Evolutionary conservation across 2,888 invertebrate species (phyloP).

Genomic region (Orthosia cruda): DNA sequence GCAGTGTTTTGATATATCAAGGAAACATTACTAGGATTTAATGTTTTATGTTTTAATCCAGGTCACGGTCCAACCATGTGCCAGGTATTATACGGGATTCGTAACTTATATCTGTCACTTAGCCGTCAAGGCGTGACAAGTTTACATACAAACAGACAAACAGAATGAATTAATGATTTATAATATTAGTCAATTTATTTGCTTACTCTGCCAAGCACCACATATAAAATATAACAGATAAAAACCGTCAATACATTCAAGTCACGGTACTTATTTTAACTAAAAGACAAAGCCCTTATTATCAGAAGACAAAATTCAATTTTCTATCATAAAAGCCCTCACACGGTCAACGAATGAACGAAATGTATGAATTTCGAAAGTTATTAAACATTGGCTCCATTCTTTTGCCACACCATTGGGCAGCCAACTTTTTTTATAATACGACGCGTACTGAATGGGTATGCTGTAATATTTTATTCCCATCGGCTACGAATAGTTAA

Average conservation of each 20-base stretch:
- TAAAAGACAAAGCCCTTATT: neutral
- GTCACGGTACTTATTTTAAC: neutral
- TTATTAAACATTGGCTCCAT: conserved; percentile 24
- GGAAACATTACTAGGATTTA: too few species aligned
- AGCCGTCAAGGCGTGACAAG: too few species aligned
- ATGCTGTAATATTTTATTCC: conserved; percentile 54
- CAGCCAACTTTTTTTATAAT: conserved; percentile 38
- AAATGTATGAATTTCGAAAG: conserved; percentile 31
- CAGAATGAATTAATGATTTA: too few species aligned
- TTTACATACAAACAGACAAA: too few species aligned
- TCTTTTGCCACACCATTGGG: conserved; percentile 42
- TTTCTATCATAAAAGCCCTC: conserved; percentile 23
- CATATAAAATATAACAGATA: neutral
- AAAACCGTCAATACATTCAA: neutral
- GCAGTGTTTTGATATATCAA: too few species aligned
- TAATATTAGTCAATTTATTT: neutral
- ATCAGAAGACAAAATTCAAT: conserved; percentile 7
- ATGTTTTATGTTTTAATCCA: too few species aligned
- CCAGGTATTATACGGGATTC: too few species aligned
- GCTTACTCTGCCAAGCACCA: neutral
- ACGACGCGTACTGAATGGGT: conserved; percentile 30
- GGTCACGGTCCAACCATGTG: too few species aligned
- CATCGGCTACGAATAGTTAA: conserved; percentile 26
- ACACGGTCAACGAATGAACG: conserved; percentile 35
- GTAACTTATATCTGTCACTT: too few species aligned